Base-by-base conservation (phyloP, 2,113 vertebrate genomes). In the Isurus oxyrinchus region DNA sequence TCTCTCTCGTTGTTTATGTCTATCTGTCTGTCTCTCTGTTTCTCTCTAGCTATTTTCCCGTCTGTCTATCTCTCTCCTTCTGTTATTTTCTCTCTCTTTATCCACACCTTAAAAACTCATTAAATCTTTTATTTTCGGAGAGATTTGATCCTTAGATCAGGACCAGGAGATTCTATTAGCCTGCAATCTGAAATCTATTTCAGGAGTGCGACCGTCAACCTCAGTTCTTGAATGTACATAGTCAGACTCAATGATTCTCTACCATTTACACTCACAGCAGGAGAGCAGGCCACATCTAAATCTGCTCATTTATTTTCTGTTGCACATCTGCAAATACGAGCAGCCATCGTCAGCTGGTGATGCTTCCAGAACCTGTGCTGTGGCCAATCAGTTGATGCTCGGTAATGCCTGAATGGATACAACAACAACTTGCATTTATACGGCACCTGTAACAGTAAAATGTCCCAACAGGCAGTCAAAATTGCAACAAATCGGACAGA, bases 81-180 rank as follows among this genome's bases (percentile, higher is more conserved):
- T 94, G 27, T 76, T 96, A 5, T 94, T 76, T 19, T 96, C 59
- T 94, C 96, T 81, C 25, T 95, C 69, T 76, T 96, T 72, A 96
- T 81, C 63, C 59, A 79, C 96, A 96, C 61, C 76, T 91, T 61
- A 96, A 96, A 96, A 96, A 72, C 95, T 96, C 67, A 55, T 84
- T 86, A 96, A 91, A 86, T 96, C 97, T 96, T 97, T 97, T 97
- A 97, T 97, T 97, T 98, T 97, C 97, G 97, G 96, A 97, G 97
- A 97, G 97, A 57, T 25, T 13, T 31, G 57, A 25, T 25, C 21
- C 49, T 44, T 2, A 14, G n/a, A 49, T 76, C n/a, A 69, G 61
- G 14, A 67, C 61, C 66, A 49, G 93, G 93, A 55, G 86, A 57
- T 40, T 23, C 13, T 66, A 66, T 69, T 67, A 25, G 67, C 6